These are phyloP conservation scores for Agriopis marginaria DNA, from an alignment of 2,888 invertebrate genomes.

Conservation along the genomic window DNA sequence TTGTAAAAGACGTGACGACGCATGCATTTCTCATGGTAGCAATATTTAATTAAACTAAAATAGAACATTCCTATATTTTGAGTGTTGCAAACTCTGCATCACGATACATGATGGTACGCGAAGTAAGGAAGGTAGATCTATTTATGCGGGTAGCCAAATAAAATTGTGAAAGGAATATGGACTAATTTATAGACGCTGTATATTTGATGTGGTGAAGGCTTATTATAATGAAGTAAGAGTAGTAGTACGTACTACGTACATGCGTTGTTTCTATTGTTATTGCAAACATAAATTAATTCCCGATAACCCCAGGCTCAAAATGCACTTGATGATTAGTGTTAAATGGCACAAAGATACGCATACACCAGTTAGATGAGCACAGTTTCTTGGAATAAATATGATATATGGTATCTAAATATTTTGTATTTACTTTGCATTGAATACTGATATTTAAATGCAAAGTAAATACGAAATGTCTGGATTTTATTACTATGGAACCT, in stretches of 20 bases:
- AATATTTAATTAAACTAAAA: constrained; percentile 13
- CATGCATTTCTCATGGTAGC: constrained; percentile 39
- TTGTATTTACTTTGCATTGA: no score
- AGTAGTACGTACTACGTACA: not conserved
- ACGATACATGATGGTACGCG: not conserved
- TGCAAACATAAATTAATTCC: constrained; percentile 30
- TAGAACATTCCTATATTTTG: not conserved
- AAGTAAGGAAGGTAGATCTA: not conserved
- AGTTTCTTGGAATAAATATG: constrained; percentile 11
- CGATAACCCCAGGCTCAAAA: constrained; percentile 41
- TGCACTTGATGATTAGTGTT: constrained; percentile 36
- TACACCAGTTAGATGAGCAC: constrained; percentile 16
- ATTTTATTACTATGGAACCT: no score
- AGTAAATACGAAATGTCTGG: no score
- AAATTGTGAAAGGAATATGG: no score
- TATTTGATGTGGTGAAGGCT: not conserved
- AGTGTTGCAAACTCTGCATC: not conserved
- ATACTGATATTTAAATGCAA: no score
- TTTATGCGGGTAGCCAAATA: no score
- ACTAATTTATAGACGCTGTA: not conserved
- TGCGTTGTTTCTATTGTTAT: constrained; percentile 8
- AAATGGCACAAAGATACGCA: constrained; percentile 41
- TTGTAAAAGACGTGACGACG: constrained; percentile 63
- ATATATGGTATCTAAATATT: no score
- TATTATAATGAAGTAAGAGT: not conserved